Conservation (phyloP, 1,140 invertebrate species). For the Psilanteris sp. region DNA sequence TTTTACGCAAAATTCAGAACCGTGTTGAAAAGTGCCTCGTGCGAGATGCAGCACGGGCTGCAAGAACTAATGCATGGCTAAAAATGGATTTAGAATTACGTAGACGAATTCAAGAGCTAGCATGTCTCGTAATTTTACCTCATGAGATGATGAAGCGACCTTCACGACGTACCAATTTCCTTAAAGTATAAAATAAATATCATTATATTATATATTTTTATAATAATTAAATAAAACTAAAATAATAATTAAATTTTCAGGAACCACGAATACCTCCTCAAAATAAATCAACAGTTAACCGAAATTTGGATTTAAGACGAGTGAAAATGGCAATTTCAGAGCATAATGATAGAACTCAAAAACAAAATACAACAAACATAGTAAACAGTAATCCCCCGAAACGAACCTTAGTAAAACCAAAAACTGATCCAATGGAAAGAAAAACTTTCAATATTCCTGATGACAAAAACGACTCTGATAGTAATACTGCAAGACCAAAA, state of each 20-base stretch:
- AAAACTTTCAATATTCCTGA: conserved; percentile 70
- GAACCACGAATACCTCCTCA: conserved; percentile 67
- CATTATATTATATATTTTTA: too few relatives aligned
- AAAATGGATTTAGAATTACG: conserved; percentile 83
- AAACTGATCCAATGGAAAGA: conserved; percentile 75
- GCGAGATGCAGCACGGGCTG: conserved; percentile 82
- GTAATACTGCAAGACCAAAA: conserved; percentile 71
- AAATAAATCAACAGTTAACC: conserved; percentile 67
- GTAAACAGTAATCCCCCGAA: conserved; percentile 63
- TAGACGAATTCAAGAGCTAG: conserved; percentile 82
- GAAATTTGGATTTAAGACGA: conserved; percentile 81
- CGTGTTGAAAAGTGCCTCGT: conserved; percentile 84
- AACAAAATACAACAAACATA: conserved; percentile 56
- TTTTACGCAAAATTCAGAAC: conserved; percentile 76
- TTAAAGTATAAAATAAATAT: conserved; percentile 71
- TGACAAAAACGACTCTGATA: conserved; percentile 68
- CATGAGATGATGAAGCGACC: conserved; percentile 72
- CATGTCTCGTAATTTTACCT: conserved; percentile 81
- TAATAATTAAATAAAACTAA: too few relatives aligned
- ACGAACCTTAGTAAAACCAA: conserved; percentile 74
- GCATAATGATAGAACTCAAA: conserved; percentile 74
- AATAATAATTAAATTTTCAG: conserved; percentile 47
- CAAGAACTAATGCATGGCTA: conserved; percentile 83
- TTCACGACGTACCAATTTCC: conserved; percentile 74
- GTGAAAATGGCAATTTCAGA: conserved; percentile 82